Evolutionary conservation across 92 coral and sea anemone genomes (phyloP), one percentile per base, ranked within the genome.

Genomic region (Zoanthus sociatus): DNA sequence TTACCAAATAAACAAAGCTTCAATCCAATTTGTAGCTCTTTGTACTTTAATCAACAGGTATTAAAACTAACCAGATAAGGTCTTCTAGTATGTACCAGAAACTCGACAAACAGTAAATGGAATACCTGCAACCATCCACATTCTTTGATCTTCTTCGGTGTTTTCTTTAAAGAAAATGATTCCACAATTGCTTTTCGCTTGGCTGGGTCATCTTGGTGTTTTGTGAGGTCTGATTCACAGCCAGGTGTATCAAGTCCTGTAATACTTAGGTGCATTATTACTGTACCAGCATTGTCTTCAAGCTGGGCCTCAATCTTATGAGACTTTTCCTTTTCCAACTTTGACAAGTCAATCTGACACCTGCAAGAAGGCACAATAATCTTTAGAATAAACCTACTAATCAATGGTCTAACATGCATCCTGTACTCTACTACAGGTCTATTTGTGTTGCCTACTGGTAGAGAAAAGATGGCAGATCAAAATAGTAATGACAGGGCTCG

Each of bases 251-350:
- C 98, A 60, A 95, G 86, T 6, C 94, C 99, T 7, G 99, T 97
- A 69, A 97, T 93, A 46, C 97, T 86, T 76, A 97, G 88, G 75
- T 97, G 99, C 93, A 97, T 90, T 15, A 93, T 86, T 6, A 97
- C 90, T 51, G 79, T 93, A 16, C 99, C 99, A 33, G 99, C 99
- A 32, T 93, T 93, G 87, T 97, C 99, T 78, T 97, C 99, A 33
- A 97, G 94, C 73, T 92, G 97, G 5, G 99, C 99, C 90, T 95
- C 97, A 7, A 97, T 97, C 91, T 94, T 97, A 86, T 97, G 98
- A 10, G 99, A 97, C 84, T 91, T 95, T 79, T 97, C 99, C 32
- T 95, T 96, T 44, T 91, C 97, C 42, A 95, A 92, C 37, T 91
- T 91, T 16, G 94, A 90, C 77, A 96, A 79, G 83, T 96, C 99